These are phyloP conservation scores for Eristalis intricaria DNA, from an alignment of 2,888 invertebrate species.

Conservation along the genomic window DNA sequence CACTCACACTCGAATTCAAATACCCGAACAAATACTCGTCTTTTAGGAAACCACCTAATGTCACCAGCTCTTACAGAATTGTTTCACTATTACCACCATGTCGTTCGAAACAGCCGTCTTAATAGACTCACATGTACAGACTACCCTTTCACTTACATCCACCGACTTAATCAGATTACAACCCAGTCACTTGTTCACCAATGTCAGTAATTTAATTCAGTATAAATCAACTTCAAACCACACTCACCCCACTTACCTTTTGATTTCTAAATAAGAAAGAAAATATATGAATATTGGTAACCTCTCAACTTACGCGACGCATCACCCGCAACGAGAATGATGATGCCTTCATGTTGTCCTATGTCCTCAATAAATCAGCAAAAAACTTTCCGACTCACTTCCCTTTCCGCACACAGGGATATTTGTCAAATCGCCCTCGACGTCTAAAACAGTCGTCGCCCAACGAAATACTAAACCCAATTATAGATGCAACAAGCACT, in stretches of 20 bases:
- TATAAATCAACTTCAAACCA: neutral
- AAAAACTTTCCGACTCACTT: neutral
- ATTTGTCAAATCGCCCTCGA: slow-evolving; percentile 6
- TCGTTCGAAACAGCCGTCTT: too few species aligned
- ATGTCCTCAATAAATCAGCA: slow-evolving; percentile 5
- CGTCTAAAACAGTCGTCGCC: slow-evolving; percentile 32
- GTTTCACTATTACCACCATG: too few species aligned
- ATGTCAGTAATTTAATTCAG: neutral
- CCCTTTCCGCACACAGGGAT: too few species aligned
- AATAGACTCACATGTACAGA: neutral
- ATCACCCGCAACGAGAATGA: slow-evolving; percentile 65
- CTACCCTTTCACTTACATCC: neutral
- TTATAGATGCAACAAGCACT: slow-evolving; percentile 18
- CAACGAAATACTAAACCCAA: slow-evolving; percentile 41
- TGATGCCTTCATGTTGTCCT: slow-evolving; percentile 54
- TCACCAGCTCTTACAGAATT: too few species aligned
- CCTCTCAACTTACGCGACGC: slow-evolving; percentile 61
- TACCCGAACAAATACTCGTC: too few species aligned
- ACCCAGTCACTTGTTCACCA: neutral
- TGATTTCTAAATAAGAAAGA: neutral
- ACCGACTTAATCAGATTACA: neutral
- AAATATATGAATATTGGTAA: neutral
- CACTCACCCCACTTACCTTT: slow-evolving; percentile 2
- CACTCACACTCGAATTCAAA: too few species aligned
- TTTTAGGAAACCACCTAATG: too few species aligned